phyloP scores from a whole-genome alignment of 2,888 invertebrate species.

The Baccha elongata region DNA sequence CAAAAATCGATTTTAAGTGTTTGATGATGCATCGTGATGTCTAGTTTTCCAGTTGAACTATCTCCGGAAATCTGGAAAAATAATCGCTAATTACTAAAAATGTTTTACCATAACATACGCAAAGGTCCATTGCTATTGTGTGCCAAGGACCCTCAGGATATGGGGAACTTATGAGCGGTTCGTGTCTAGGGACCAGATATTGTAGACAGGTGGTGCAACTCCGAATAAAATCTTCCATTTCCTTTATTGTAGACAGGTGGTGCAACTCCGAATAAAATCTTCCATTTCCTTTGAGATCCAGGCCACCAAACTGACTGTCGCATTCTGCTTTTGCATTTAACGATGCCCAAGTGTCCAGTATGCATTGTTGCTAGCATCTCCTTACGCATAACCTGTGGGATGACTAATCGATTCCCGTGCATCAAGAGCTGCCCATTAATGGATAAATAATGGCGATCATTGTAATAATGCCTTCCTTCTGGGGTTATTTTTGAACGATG shows the following conservation, averaged over 20 bases:
- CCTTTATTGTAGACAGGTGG: too few relatives aligned
- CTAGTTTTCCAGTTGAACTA: background rate
- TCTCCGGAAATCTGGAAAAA: conserved; percentile 14
- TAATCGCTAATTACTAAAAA: conserved; percentile 25
- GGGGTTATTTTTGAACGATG: background rate
- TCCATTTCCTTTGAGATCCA: too few relatives aligned
- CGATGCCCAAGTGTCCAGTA: conserved; percentile 13
- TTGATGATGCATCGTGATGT: background rate
- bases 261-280: too few relatives aligned
- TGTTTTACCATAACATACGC: conserved; percentile 1
- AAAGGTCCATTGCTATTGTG: conserved; percentile 10
- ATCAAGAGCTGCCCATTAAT: conserved; percentile 14
- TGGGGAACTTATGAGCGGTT: conserved; percentile 30
- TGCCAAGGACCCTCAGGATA: conserved; percentile 20
- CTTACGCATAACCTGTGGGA: conserved; percentile 9
- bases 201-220: conserved; percentile 6
- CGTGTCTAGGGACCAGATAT: conserved; percentile 7
- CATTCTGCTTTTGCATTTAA: conserved; percentile 31
- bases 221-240: conserved; percentile 17
- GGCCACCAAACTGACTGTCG: conserved; percentile 28
- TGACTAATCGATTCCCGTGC: conserved; percentile 36
- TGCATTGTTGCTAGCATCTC: conserved; percentile 37
- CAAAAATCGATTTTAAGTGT: background rate
- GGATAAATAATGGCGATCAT: conserved; percentile 22
- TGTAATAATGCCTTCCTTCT: conserved; percentile 23